Percentiles rank a stretch among this genome's conserved stretches.
Evolutionary conservation across 2,797 vertebrate genomes (phyloP).

Genomic region (Hoplostethus atlanticus): DNA sequence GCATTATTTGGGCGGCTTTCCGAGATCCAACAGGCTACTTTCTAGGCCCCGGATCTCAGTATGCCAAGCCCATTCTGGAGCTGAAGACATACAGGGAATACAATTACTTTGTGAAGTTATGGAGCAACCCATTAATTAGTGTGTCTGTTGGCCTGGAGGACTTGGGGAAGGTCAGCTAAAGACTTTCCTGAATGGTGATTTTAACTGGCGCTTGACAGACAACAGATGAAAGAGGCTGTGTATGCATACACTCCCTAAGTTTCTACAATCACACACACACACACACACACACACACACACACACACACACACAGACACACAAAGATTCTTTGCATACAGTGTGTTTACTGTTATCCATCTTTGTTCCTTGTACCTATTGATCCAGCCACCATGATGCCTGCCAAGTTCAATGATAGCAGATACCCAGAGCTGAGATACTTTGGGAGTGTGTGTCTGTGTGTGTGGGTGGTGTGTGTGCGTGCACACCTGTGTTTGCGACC

Average conservation of each 20-base stretch:
- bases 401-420: slow-evolving; percentile 6
- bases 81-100: slow-evolving; percentile 55
- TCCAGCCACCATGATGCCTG: slow-evolving; percentile 11
- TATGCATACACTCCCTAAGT: slow-evolving; percentile 3
- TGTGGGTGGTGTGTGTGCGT: slow-evolving; percentile 9
- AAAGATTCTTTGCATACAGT: not conserved
- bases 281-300: slow-evolving; percentile 8
- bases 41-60: slow-evolving; percentile 45
- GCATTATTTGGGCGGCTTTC: slow-evolving; percentile 41
- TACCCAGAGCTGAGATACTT: not conserved
- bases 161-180: slow-evolving; percentile 68
- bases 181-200: slow-evolving; percentile 53
- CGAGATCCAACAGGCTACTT: slow-evolving; percentile 33
- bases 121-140: slow-evolving; percentile 65
- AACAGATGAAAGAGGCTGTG: slow-evolving; percentile 50
- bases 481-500: slow-evolving; percentile 1
- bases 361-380: slow-evolving; percentile 17
- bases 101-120: slow-evolving; percentile 65
- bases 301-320: not conserved
- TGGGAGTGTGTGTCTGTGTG: not conserved
- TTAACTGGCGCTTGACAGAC: slow-evolving; percentile 49
- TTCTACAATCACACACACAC: not conserved
- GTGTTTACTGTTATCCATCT: slow-evolving; percentile 27
- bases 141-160: slow-evolving; percentile 56
- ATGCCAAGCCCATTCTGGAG: slow-evolving; percentile 41